A percentile compares a stretch with the other conserved stretches of the same genome.
Conservation (phyloP, 2,113 vertebrate genomes). For the Ciconia stormi region DNA sequence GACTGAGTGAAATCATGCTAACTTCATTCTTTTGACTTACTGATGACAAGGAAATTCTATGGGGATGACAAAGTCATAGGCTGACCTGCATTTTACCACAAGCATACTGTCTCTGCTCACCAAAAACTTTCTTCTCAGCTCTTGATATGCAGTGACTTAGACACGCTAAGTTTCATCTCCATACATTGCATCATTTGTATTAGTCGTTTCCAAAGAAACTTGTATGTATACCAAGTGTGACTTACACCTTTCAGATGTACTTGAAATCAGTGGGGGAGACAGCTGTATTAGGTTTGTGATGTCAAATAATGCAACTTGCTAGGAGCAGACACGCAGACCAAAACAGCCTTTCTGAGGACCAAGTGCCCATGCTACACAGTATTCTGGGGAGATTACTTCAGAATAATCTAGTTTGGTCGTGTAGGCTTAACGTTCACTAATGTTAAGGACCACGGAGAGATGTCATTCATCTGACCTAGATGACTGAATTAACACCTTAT, state of each 20-base stretch:
- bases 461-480: neutral
- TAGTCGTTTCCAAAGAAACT: neutral
- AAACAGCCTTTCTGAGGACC: neutral
- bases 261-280: neutral
- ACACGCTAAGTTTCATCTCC: neutral
- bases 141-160: neutral
- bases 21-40: neutral
- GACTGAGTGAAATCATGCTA: neutral
- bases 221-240: accelerated
- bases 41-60: neutral
- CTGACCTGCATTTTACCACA: neutral
- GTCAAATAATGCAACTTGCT: neutral
- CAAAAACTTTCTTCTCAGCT: neutral
- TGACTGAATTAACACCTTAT: neutral
- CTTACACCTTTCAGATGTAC: neutral
- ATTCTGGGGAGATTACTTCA: neutral
- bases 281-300: neutral
- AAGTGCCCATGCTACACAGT: neutral
- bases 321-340: neutral
- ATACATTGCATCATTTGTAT: neutral
- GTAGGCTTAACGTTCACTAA: neutral
- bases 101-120: neutral
- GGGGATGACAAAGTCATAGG: neutral
- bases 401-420: neutral
- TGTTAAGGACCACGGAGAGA: accelerated